These are phyloP conservation scores for Megaceryle maxima DNA, from an alignment of 2,113 vertebrate species.

Conservation along the genomic window DNA sequence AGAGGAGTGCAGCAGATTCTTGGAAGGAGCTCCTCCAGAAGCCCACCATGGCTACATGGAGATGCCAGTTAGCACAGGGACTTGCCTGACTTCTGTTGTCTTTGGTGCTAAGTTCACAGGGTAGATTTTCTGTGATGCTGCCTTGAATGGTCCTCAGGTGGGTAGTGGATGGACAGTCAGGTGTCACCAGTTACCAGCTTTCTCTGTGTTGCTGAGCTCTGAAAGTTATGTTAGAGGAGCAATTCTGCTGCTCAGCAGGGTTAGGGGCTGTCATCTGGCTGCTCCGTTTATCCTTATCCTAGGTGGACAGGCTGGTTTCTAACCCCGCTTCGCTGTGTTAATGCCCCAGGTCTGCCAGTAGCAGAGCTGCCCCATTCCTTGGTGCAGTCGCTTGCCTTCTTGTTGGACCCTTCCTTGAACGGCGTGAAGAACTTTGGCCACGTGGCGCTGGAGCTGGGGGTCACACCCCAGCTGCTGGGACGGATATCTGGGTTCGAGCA, in stretches of 20 bases:
- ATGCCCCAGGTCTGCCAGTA: conserved; percentile 30
- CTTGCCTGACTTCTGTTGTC: too few relatives aligned
- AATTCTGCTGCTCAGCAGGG: rapidly evolving
- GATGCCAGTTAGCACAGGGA: background rate
- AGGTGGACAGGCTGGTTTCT: background rate
- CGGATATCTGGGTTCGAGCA: conserved; percentile 50
- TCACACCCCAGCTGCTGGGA: background rate
- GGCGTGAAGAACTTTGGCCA: conserved; percentile 61
- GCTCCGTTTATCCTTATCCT: background rate
- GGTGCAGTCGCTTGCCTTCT: conserved; percentile 37
- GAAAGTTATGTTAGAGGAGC: background rate
- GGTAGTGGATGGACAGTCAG: rapidly evolving
- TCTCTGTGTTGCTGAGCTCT: background rate
- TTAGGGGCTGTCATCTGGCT: background rate
- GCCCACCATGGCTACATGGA: background rate
- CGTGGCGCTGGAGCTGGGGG: conserved; percentile 53
- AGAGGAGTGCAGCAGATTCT: background rate
- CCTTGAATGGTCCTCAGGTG: background rate
- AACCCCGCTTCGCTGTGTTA: background rate
- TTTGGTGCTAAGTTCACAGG: background rate
- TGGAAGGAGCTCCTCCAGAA: background rate
- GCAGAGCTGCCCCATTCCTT: conserved; percentile 52
- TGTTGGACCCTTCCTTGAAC: conserved; percentile 46
- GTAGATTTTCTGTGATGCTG: background rate
- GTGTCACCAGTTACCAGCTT: background rate